phyloP scores from a whole-genome alignment of 2,113 vertebrate genomes.

The Chloropsis hardwickii region DNA sequence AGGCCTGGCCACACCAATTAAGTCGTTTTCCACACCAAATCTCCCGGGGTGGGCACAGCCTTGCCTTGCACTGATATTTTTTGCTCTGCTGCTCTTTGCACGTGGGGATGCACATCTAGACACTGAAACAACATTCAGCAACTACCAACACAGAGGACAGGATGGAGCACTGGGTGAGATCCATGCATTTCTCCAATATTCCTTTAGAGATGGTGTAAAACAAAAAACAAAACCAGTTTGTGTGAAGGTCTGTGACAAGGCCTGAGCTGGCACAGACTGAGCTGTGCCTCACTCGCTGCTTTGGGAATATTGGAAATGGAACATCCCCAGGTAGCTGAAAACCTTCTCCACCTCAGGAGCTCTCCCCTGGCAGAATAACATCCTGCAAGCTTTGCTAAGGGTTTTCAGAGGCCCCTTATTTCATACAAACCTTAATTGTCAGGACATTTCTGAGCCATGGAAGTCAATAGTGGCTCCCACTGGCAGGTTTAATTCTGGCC shows the following conservation, averaged over 20 bases:
- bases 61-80: background rate
- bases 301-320: background rate
- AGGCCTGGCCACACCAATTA: background rate
- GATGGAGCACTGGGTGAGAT: background rate
- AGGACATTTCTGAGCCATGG: background rate
- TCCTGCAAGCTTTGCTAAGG: background rate
- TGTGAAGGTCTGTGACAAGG: background rate
- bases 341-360: background rate
- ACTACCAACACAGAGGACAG: background rate
- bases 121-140: fast-evolving
- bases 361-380: background rate
- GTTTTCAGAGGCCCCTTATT: background rate
- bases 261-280: background rate
- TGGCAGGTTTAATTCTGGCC: background rate
- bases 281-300: background rate
- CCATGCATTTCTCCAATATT: background rate
- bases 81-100: background rate
- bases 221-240: background rate
- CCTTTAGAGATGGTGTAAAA: background rate
- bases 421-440: background rate
- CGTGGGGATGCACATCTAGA: fast-evolving
- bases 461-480: background rate
- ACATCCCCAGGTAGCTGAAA: background rate
- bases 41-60: fast-evolving
- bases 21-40: background rate